Base-by-base conservation (phyloP, 2,888 invertebrate genomes). In the Spialia ferax region DNA sequence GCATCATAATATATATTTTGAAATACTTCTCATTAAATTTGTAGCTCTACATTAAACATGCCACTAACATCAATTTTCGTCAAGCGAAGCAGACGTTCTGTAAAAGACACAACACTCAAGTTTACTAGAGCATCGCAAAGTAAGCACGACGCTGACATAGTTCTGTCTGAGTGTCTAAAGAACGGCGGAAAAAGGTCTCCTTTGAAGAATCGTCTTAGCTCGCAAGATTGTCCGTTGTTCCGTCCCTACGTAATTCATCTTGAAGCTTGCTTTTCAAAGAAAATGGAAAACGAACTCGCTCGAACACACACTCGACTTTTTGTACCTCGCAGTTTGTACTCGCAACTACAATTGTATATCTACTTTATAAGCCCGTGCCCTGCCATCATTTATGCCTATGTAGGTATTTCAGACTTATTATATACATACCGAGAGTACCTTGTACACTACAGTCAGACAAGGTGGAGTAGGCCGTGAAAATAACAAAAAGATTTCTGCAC, bases 401-500 rank as follows among this genome's bases (percentile, higher is more conserved):
- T n/a, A n/a, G n/a, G n/a, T n/a, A n/a, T n/a, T n/a, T n/a, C n/a
- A n/a, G n/a, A n/a, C n/a, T n/a, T n/a, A n/a, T n/a, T n/a, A n/a
- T n/a, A n/a, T 32, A 32, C 10, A 10, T 32, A 32, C 32, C 32
- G 7, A 10, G 32, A 8, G 32, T 32, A 32, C 32, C 1, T 32
- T n/a, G n/a, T n/a, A n/a, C 32, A 32, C 32, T 15, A 45, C 42
- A 15, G 42, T 18, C 8, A 48, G 48, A 11, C 5, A 11, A 20
- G 20, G 23, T 23, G 22, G 48, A 50, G 52, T 35, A 23, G 35
- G 35, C 35, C 26, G 48, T 52, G 66, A 52, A 32, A 59, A 42
- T 60, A 54, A 66, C 52, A 66, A 59, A 66, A 66, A 65, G 59
- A 29, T 60, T 65, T 59, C 50, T 42, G 29, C 66, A 52, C 60